phyloP scores from a whole-genome alignment of 2,797 vertebrate species.

The Myoxocephalus aenaeus region DNA sequence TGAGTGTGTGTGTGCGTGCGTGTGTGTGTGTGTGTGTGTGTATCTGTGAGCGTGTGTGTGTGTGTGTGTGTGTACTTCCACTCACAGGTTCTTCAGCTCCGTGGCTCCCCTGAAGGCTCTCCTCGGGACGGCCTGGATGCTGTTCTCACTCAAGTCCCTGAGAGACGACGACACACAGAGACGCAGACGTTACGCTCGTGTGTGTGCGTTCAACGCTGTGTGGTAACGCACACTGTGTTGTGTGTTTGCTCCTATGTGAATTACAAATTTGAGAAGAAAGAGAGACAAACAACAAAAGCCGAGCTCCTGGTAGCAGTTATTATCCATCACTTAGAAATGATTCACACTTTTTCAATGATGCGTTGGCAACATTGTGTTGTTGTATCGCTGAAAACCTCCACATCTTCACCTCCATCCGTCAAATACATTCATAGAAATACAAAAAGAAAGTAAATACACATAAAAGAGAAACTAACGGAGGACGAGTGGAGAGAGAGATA shows the following conservation, averaged over 20 bases:
- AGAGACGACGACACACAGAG: constrained; percentile 28
- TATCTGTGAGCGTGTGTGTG: too few relatives aligned
- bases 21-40: too few relatives aligned
- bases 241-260: background rate
- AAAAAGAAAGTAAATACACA: too few relatives aligned
- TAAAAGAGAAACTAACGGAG: background rate
- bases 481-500: background rate
- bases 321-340: too few relatives aligned
- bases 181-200: too few relatives aligned
- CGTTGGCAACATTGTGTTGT: background rate
- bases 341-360: background rate
- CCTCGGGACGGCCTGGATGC: constrained; percentile 94
- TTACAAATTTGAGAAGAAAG: background rate
- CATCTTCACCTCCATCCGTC: background rate
- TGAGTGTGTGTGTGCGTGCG: too few relatives aligned
- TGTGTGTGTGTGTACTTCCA: too few relatives aligned
- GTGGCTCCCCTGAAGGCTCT: constrained; percentile 96
- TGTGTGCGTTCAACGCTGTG: too few relatives aligned
- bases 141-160: constrained; percentile 96
- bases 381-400: background rate
- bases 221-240: too few relatives aligned
- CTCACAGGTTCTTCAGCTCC: constrained; percentile 96
- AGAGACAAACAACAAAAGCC: too few relatives aligned
- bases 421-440: background rate
- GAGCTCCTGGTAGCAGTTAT: too few relatives aligned